Percentiles rank a stretch among this genome's conserved stretches.
Conservation (phyloP, 2,113 vertebrate genomes). For the Ursus arctos region DNA sequence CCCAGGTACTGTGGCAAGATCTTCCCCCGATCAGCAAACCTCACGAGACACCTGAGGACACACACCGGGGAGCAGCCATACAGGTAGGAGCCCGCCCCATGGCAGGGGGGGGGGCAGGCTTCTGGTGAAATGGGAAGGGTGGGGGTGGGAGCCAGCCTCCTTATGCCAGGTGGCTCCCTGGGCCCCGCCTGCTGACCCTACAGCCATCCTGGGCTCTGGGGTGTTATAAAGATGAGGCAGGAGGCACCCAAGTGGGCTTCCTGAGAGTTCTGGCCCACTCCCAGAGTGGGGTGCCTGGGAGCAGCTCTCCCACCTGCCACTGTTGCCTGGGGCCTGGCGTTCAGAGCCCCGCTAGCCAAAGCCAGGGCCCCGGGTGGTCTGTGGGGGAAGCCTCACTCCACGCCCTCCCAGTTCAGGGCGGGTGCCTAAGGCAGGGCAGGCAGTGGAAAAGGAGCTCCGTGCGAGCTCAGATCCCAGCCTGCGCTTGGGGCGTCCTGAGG, state of each 20-base stretch:
- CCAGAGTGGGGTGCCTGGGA: accelerated
- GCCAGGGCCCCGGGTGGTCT: background rate
- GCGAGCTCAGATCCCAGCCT: background rate
- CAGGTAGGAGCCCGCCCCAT: conserved; percentile 88
- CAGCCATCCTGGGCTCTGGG: background rate
- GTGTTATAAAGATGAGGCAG: background rate
- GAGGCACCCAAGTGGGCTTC: background rate
- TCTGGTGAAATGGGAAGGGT: accelerated
- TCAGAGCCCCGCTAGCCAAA: background rate
- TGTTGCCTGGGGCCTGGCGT: too few species aligned
- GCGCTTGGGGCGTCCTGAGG: accelerated
- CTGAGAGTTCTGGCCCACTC: background rate
- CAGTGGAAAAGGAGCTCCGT: accelerated
- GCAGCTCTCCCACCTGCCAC: background rate
- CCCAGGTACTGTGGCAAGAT: conserved; percentile 99
- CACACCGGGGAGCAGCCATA: conserved; percentile 99
- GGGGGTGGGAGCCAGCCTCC: background rate
- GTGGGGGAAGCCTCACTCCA: background rate
- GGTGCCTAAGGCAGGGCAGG: accelerated
- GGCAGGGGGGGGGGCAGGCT: accelerated
- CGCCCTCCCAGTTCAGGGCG: background rate
- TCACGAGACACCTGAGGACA: conserved; percentile 98
- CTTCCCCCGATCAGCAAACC: conserved; percentile 98
- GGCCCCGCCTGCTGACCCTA: background rate
- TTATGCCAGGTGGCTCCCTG: background rate